Evolutionary conservation across 2,113 vertebrate species (phyloP), one percentile per base, ranked within the genome.

Genomic region (Neodontobutis hainanensis): DNA sequence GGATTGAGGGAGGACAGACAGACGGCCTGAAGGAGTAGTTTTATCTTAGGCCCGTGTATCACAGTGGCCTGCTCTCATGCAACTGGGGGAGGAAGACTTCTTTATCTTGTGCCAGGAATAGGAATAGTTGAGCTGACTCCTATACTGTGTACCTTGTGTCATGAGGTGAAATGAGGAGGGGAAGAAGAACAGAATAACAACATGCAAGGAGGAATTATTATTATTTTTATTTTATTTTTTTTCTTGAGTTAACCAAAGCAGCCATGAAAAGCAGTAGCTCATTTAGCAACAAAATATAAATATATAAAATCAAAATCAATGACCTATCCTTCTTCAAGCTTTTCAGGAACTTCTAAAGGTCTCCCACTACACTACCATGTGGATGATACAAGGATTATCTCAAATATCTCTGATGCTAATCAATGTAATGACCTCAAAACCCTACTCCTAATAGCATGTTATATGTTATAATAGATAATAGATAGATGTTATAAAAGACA

Each of bases 31-130:
- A 68, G 77, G 73, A 73, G 78, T 70, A 76, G 79, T 88, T 84
- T 87, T 85, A 89, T 86, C 81, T 68, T 27, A 35, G 42, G 76
- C 49, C 63, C 50, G 53, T 81, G 62, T 76, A 55, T 71, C 49
- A 12, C 72, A 66, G 75, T 63, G 73, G 78, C 50, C 57, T 65
- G 68, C 69, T 83, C 65, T 71, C 80, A 65, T 48, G 73, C 80
- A 80, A 50, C 50, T 19, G 65, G 10, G 52, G 64, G 61, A 57
- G 70, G 32, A 10, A 34, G 32, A 61, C 43, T 53, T 71, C 36
- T 68, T 80, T 50, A 83, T 65, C 56, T 0, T 46, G 68, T 16
- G 34, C 70, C 56, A 70, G 60, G 49, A 85, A 71, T 60, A 77
- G 68, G 49, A 85, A 71, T 60, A 77, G 68, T 65, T 11, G 3